phyloP scores from a whole-genome alignment of 1,140 invertebrate species.

The Chrysopa pallens region DNA sequence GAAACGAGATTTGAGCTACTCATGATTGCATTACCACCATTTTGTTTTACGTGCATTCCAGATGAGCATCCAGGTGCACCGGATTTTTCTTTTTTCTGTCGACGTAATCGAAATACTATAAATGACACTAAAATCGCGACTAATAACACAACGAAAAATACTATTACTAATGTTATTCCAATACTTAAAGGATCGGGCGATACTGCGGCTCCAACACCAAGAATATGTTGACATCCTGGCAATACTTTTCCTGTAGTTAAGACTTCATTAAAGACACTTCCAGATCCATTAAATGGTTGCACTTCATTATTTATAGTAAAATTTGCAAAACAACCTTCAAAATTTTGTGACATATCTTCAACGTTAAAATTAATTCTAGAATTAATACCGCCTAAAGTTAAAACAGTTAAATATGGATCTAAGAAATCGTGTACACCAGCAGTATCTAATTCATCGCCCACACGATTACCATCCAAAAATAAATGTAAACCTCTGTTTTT shows the following conservation, averaged over 20 bases:
- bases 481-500: constrained; percentile 49
- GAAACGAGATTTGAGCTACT: constrained; percentile 34
- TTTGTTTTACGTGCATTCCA: constrained; percentile 43
- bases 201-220: constrained; percentile 52
- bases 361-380: constrained; percentile 29
- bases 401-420: constrained; percentile 67
- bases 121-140: constrained; percentile 78
- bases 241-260: constrained; percentile 47
- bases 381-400: constrained; percentile 57
- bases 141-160: constrained; percentile 80
- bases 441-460: constrained; percentile 68
- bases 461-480: constrained; percentile 43
- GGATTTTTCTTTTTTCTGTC: constrained; percentile 68
- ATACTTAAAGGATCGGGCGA: constrained; percentile 74
- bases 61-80: constrained; percentile 33
- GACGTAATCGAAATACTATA: constrained; percentile 67
- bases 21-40: constrained; percentile 32
- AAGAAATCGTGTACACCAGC: constrained; percentile 77
- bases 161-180: constrained; percentile 79
- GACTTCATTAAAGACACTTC: constrained; percentile 55
- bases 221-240: constrained; percentile 44
- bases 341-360: constrained; percentile 33
- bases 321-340: constrained; percentile 78
- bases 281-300: constrained; percentile 74
- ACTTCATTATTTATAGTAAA: constrained; percentile 78